Evolutionary conservation across 2,113 vertebrate genomes (phyloP), one percentile per base, ranked within the genome.

Genomic region (Phoenicopterus ruber): DNA sequence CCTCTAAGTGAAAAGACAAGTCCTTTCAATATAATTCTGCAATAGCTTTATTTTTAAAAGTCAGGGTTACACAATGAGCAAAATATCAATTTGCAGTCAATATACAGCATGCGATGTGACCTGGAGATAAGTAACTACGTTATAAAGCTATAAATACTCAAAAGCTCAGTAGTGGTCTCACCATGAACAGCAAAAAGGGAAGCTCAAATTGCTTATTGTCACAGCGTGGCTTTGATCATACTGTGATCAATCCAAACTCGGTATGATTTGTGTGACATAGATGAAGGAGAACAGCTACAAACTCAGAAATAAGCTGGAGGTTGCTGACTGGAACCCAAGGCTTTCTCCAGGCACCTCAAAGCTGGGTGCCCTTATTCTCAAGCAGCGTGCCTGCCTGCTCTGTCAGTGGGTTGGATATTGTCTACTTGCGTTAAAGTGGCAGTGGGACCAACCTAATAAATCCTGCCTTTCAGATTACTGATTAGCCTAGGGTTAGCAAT

Each of bases 391-490:
- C 52, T 83, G n/a, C 12, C 52, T 52, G 29, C 38, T 71, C 38
- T 17, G 2, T 36, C 47, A 46, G 65, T 0, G 0, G 29, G 20
- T 38, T 62, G 26, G 17, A 29, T 63, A 46, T 32, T 59, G 32
- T 38, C 25, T 28, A 26, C 42, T 20, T 63, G 7, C 1, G 0
- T 44, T 47, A 13, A 22, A 20, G 16, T 7, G 17, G 20, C 52
- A 59, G 22, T 18, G 17, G 34, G 26, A 38, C 59, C 57, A 82
- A 13, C 38, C 29, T 67, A 63, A 78, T 38, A 38, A 74, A 70
- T 32, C 52, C 50, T 82, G 29, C 17, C 28, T 78, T 89, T 91
- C 59, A 58, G 38, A 66, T 50, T 62, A 38, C 38, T 70, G 44
- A 32, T 62, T 54, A 67, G n/a, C 47, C 42, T n/a, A 19, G 40